Conservation (phyloP, 2,797 vertebrate genomes). For the Craterocephalus amniculus region DNA sequence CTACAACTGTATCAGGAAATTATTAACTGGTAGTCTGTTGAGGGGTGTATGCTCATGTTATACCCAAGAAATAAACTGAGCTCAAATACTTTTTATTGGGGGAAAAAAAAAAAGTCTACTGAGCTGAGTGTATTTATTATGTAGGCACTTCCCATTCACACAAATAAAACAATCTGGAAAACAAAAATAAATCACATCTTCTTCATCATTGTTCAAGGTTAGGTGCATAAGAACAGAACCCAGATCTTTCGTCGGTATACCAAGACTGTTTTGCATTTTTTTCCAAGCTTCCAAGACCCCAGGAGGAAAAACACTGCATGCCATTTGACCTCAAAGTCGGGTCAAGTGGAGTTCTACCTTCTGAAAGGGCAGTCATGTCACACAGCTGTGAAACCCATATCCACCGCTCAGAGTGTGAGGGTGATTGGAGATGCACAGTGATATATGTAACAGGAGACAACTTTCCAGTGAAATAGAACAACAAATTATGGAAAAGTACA, state of each 20-base stretch:
- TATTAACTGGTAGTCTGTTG: not conserved
- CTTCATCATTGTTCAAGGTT: conserved; percentile 24
- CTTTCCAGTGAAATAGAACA: not conserved
- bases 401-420: not conserved
- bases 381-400: conserved; percentile 16
- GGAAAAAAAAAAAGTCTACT: not conserved
- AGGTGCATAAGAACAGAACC: conserved; percentile 15
- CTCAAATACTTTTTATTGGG: not conserved
- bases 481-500: not conserved
- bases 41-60: not conserved
- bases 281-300: conserved; percentile 7
- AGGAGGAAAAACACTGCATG: not conserved
- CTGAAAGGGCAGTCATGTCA: conserved; percentile 16
- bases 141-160: conserved; percentile 71
- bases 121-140: conserved; percentile 29
- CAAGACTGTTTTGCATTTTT: conserved; percentile 13
- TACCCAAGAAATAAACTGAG: not conserved
- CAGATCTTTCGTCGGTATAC: not conserved
- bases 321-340: conserved; percentile 17
- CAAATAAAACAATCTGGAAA: conserved; percentile 51
- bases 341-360: conserved; percentile 31
- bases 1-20: not conserved
- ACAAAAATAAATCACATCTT: conserved; percentile 42
- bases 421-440: not conserved
- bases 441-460: not conserved